Evolutionary conservation across 1,140 invertebrate genomes (phyloP), one percentile per base, ranked within the genome.

Genomic region (Arion vulgaris): DNA sequence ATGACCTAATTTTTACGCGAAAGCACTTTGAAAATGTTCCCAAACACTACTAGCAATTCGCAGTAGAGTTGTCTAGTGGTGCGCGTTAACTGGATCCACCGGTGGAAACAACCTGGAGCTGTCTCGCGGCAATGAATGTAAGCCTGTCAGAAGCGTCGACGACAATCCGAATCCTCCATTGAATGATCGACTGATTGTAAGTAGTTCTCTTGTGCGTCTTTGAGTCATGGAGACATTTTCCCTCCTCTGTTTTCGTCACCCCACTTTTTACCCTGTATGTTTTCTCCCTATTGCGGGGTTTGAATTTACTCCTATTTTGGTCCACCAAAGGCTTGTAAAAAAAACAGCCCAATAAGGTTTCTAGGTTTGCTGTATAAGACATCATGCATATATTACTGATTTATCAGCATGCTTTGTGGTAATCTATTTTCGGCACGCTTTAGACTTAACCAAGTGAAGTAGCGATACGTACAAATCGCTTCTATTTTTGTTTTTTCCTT

Each of bases 111-210:
- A 71, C 13, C 38, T 34, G 68, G 11, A 71, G 68, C 38, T 23
- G 68, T 34, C 38, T 36, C 38, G 68, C 68, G n/a, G 15, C 62
- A 71, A 39, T 71, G 34, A 39, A 39, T 71, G 68, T 71, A 34
- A 71, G 51, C 51, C 51, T 57, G 51, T 26, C 51, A 57, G 9
- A 23, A 57, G 51, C 9, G 51, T 23, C 51, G 51, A 11, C 45
- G 45, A 57, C 51, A 57, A 57, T 57, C 51, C 51, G 51, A 57
- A 57, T 57, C 51, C 51, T 57, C 51, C 51, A 57, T 57, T 57
- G 51, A 57, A 57, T 57, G 51, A 57, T 57, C 51, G 51, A 57
- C 51, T 57, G 51, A 57, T 57, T 57, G 51, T 57, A 9, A 26
- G 51, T 57, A 57, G 51, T 15, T 57, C 51, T 57, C 51, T 57